These are phyloP conservation scores for Brienomyrus brachyistius DNA, from an alignment of 2,113 vertebrate species.

Conservation along the genomic window DNA sequence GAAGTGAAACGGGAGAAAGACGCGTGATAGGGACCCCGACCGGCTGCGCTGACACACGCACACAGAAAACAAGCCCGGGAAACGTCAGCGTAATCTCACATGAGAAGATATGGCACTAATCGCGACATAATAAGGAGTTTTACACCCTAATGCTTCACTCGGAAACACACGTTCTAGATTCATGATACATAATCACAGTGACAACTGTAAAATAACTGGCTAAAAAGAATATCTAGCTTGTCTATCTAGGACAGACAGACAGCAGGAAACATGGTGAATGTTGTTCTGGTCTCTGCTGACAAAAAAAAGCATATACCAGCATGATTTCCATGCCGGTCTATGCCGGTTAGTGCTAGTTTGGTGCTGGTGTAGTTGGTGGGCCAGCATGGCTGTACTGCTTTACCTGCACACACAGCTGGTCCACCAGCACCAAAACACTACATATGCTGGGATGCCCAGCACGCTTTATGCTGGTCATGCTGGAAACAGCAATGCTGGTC, in stretches of 20 bases:
- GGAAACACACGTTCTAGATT: background rate
- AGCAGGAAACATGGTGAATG: background rate
- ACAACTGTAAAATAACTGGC: background rate
- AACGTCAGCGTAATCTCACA: background rate
- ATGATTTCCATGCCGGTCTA: too few relatives aligned
- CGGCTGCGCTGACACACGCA: background rate
- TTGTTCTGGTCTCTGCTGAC: background rate
- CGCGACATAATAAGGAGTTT: background rate
- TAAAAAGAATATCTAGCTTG: background rate
- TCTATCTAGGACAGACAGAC: background rate
- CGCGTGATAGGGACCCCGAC: background rate
- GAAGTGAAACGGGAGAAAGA: background rate
- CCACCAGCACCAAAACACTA: background rate
- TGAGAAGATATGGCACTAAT: background rate
- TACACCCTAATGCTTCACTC: background rate
- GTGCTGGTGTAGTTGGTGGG: too few relatives aligned
- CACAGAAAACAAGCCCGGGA: background rate
- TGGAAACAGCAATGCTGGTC: background rate
- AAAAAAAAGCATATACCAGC: too few relatives aligned
- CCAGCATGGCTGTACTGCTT: background rate
- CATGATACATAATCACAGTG: background rate
- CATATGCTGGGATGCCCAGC: too few relatives aligned
- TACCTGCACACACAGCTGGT: background rate
- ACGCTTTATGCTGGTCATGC: too few relatives aligned
- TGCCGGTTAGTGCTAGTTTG: too few relatives aligned